Evolutionary conservation across 2,113 vertebrate genomes (phyloP).

Genomic region (Neopipo cinnamomea): DNA sequence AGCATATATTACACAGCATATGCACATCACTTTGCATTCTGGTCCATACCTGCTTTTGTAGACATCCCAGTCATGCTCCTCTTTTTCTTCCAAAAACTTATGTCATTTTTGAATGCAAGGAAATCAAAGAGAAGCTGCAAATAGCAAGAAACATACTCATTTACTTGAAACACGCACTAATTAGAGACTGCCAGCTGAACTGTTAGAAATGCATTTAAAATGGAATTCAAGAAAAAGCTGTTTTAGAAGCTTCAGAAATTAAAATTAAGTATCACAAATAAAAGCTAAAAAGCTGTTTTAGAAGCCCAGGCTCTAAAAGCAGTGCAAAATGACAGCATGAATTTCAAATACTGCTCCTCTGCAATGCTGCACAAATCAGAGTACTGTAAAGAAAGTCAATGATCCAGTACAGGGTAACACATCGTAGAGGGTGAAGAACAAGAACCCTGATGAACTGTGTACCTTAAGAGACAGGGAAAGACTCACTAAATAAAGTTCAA

Average conservation of each 20-base stretch:
- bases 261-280: background rate
- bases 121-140: conserved; percentile 96
- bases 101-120: conserved; percentile 97
- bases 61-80: conserved; percentile 99
- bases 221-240: background rate
- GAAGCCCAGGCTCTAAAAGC: background rate
- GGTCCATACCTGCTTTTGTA: conserved; percentile 88
- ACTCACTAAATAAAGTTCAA: background rate
- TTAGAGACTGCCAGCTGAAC: background rate
- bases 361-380: background rate
- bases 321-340: background rate
- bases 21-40: rapidly evolving
- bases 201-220: background rate
- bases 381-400: background rate
- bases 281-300: background rate
- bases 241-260: background rate
- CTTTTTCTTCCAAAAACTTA: conserved; percentile 98
- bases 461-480: background rate
- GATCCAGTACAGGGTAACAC: background rate
- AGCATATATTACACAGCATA: background rate
- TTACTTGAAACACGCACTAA: background rate
- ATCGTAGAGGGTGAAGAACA: background rate
- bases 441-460: background rate
- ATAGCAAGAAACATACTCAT: background rate
- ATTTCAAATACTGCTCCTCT: background rate